Percentiles rank a stretch among this genome's conserved stretches.
These are phyloP conservation scores for Cydia strobilella DNA, from an alignment of 1,140 invertebrate genomes.

Conservation along the genomic window DNA sequence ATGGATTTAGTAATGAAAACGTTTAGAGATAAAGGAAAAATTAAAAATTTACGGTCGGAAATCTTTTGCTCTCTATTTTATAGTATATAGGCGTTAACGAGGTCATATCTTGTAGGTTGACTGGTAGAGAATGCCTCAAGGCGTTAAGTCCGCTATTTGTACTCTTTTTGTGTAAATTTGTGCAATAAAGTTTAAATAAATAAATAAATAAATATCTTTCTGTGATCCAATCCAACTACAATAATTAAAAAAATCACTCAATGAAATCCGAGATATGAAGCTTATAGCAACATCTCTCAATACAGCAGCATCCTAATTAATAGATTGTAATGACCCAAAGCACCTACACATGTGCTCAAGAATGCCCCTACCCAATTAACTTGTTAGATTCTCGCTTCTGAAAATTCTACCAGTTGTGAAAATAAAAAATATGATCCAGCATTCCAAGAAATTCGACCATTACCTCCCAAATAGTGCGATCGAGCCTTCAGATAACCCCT, in stretches of 20 bases:
- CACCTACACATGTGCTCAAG: conserved; percentile 52
- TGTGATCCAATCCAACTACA: not conserved
- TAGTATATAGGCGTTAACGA: too few relatives aligned
- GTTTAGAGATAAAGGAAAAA: too few relatives aligned
- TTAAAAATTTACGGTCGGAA: too few relatives aligned
- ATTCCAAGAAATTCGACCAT: conserved; percentile 72
- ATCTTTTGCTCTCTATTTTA: not conserved
- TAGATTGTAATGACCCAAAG: conserved; percentile 54
- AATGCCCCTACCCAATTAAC: conserved; percentile 76
- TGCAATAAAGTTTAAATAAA: too few relatives aligned
- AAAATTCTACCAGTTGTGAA: conserved; percentile 64
- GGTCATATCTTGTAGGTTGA: too few relatives aligned
- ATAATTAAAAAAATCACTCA: conserved; percentile 3
- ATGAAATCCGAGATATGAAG: conserved; percentile 12
- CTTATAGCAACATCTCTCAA: conserved; percentile 30
- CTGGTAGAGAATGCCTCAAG: too few relatives aligned
- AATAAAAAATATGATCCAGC: conserved; percentile 55
- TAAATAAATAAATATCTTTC: too few relatives aligned
- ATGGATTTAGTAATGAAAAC: too few relatives aligned
- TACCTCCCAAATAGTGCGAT: conserved; percentile 77
- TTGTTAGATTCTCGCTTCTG: conserved; percentile 77
- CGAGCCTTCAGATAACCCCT: conserved; percentile 66
- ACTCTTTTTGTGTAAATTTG: too few relatives aligned
- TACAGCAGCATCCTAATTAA: conserved; percentile 54
- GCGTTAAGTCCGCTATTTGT: too few relatives aligned